A percentile compares a stretch with the other conserved stretches of the same genome.
Conservation (phyloP, 2,113 vertebrate genomes). For the Prolemur simus region DNA sequence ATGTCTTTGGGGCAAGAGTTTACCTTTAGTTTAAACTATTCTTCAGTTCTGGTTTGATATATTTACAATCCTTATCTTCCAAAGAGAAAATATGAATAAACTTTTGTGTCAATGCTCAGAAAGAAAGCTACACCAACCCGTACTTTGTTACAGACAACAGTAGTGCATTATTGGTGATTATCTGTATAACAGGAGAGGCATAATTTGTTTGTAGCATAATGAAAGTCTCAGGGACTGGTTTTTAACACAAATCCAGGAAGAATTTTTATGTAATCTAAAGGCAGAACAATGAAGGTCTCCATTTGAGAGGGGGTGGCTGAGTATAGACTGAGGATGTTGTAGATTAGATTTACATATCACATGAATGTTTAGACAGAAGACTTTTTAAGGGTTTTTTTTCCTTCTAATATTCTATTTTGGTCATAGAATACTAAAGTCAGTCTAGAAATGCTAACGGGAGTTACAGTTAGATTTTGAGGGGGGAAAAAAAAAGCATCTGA, state of each 20-base stretch:
- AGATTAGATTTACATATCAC: background rate
- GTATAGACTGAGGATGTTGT: background rate
- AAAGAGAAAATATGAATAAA: conserved; percentile 15
- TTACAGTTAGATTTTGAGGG: background rate
- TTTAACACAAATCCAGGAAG: background rate
- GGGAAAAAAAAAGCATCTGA: background rate
- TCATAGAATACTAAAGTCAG: conserved; percentile 7
- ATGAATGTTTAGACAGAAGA: background rate
- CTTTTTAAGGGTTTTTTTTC: background rate
- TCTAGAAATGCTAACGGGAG: background rate
- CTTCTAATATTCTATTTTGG: background rate
- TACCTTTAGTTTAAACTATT: conserved; percentile 10
- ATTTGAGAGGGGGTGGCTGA: background rate
- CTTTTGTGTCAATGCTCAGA: background rate
- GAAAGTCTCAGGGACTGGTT: background rate
- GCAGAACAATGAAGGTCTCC: background rate
- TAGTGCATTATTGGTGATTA: background rate
- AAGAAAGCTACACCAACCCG: background rate
- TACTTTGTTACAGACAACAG: background rate
- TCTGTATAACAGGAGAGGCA: background rate
- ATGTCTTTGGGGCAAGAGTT: background rate
- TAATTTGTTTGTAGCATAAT: background rate
- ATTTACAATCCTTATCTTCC: background rate
- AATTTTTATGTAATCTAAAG: background rate
- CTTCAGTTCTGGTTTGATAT: background rate